Base-by-base conservation (phyloP, 1,140 invertebrate species). In the Hylaeus anthracinus region DNA sequence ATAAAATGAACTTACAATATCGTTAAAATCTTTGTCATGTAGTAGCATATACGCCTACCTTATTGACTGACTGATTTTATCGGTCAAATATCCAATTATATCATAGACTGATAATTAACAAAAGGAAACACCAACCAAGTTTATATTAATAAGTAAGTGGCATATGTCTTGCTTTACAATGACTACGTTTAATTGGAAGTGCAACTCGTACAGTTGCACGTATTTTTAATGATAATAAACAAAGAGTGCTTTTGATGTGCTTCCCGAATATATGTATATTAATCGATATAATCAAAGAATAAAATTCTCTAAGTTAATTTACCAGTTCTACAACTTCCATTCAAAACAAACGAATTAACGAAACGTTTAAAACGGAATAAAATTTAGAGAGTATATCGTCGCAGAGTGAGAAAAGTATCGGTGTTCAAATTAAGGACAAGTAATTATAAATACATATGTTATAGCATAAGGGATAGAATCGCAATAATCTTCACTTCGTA, bases 101-200 rank as follows among this genome's bases (percentile, higher is more conserved):
- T 90, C 83, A 90, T 90, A 90, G 90, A 90, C 90, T 90, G 90
- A 91, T 89, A 89, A 85, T 85, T 87, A 85, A 84, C 82, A 90
- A 86, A 56, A 83, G 58, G 51, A 84, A 90, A 90, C 88, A 90
- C 89, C 88, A 88, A 88, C 53, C 77, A 53, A 87, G 56, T 82
- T 87, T 75, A 81, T 79, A 65, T 87, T 75, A 55, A 79, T 63
- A 51, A 83, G 73, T 75, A 67, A 80, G 81, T 85, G 88, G 80
- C 88, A 86, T 84, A 85, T 81, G 79, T 86, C 86, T 88, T 88
- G 81, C 76, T 80, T 79, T 66, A 61, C 6, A 70, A 70, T 63
- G 60, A 58, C 39, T 63, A 69, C 61, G 61, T 74, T 74, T 67
- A 75, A 74, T 78, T 78, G 72, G 65, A 53, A 81, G 39, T 67